These are phyloP conservation scores for Sinotaia quadrata DNA, from an alignment of 2,888 invertebrate species.

Conservation along the genomic window DNA sequence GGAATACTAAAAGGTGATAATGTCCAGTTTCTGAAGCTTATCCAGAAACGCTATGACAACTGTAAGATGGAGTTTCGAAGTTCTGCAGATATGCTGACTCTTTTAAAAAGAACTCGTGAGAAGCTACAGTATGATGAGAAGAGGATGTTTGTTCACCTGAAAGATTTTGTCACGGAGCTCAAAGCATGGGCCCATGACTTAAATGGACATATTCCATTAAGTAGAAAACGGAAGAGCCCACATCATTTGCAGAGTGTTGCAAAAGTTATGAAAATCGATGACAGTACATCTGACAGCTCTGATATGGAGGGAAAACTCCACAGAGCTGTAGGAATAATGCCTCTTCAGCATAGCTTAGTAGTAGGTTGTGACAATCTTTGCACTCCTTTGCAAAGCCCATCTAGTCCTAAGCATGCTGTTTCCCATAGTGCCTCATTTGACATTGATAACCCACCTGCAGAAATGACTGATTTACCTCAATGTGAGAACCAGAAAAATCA, in stretches of 20 bases:
- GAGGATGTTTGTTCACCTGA: conserved; percentile 56
- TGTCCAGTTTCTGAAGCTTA: conserved; percentile 45
- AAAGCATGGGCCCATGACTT: conserved; percentile 51
- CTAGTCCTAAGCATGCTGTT: too few species aligned
- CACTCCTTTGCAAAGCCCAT: too few species aligned
- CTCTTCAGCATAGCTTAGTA: too few species aligned
- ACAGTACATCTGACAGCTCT: conserved; percentile 11
- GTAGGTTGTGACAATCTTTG: too few species aligned
- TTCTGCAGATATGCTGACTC: conserved; percentile 48
- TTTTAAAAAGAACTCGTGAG: conserved; percentile 37
- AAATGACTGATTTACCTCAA: too few species aligned
- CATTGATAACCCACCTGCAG: too few species aligned
- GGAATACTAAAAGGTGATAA: conserved; percentile 39
- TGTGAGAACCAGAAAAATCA: too few species aligned
- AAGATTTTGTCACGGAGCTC: conserved; percentile 55
- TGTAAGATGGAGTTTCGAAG: conserved; percentile 45
- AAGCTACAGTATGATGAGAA: conserved; percentile 47
- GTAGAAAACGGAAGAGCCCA: conserved; percentile 8
- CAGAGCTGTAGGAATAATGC: neutral
- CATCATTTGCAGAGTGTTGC: neutral
- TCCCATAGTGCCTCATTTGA: too few species aligned
- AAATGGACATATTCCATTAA: too few species aligned
- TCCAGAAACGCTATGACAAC: conserved; percentile 51
- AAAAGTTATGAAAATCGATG: conserved; percentile 6
- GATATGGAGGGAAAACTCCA: conserved; percentile 19